Conservation (phyloP, 1,140 invertebrate genomes). For the Zaprionus africanus region DNA sequence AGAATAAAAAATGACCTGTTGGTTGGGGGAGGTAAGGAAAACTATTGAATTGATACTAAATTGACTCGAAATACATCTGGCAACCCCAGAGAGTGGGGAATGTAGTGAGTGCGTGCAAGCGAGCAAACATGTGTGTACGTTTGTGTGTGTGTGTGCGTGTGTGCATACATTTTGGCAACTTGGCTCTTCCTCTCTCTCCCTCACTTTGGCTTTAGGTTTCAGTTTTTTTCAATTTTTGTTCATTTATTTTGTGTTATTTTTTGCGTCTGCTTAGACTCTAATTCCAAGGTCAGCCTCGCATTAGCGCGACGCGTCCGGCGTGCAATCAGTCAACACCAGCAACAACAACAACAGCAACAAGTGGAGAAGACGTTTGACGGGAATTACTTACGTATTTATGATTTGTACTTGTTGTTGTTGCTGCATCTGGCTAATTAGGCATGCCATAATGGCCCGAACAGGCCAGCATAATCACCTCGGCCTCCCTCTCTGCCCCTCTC, state of each 20-base stretch:
- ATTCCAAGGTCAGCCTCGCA: constrained; percentile 67
- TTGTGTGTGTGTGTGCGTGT: background rate
- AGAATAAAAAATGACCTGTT: no score
- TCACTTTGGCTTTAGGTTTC: constrained; percentile 46
- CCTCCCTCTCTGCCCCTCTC: background rate
- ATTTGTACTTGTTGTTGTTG: constrained; percentile 17
- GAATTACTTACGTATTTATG: constrained; percentile 43
- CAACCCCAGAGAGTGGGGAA: no score
- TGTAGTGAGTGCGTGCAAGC: background rate
- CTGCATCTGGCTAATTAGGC: constrained; percentile 40
- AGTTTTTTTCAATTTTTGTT: constrained; percentile 41
- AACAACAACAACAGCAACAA: constrained; percentile 32
- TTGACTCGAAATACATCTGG: no score
- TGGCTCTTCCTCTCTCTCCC: background rate
- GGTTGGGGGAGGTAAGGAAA: no score
- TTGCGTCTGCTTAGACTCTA: constrained; percentile 51
- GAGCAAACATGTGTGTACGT: background rate
- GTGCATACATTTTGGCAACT: constrained; percentile 17
- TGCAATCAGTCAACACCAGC: constrained; percentile 62
- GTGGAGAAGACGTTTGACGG: constrained; percentile 31
- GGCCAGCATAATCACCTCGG: constrained; percentile 34
- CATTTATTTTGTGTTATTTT: constrained; percentile 13
- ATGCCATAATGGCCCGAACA: constrained; percentile 25
- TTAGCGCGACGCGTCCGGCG: constrained; percentile 51
- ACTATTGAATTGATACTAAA: no score